A percentile compares a stretch with the other conserved stretches of the same genome.
These are phyloP conservation scores for Agonopterix subpropinquella DNA, from an alignment of 2,888 invertebrate species.

Conservation along the genomic window DNA sequence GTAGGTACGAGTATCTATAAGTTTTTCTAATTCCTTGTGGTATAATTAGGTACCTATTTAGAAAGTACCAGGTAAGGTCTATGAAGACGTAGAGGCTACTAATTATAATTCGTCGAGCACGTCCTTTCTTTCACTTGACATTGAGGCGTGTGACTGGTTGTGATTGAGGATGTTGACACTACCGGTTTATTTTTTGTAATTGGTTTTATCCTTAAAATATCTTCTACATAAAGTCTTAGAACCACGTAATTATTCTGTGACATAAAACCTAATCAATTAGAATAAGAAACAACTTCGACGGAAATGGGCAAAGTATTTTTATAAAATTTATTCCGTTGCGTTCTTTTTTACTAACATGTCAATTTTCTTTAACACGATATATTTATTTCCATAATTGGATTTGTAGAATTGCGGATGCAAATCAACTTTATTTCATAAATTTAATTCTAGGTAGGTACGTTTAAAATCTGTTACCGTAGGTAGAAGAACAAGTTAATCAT, in stretches of 20 bases:
- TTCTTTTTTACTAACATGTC: too few relatives aligned
- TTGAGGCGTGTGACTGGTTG: constrained; percentile 54
- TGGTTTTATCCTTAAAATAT: background rate
- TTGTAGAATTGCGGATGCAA: too few relatives aligned
- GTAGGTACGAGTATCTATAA: background rate
- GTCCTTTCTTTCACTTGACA: constrained; percentile 68
- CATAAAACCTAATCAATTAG: background rate
- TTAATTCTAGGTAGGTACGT: too few relatives aligned
- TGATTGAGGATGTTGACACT: constrained; percentile 51
- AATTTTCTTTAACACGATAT: too few relatives aligned
- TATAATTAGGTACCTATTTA: constrained; percentile 5
- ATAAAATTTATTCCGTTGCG: too few relatives aligned
- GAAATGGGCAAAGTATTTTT: too few relatives aligned
- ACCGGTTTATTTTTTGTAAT: constrained; percentile 6
- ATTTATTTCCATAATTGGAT: too few relatives aligned
- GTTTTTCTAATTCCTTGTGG: background rate
- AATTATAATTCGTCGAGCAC: constrained; percentile 40
- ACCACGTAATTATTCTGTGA: background rate
- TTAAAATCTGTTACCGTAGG: too few relatives aligned
- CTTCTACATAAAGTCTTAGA: background rate
- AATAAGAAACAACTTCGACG: too few relatives aligned
- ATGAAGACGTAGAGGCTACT: constrained; percentile 17
- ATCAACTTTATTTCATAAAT: too few relatives aligned
- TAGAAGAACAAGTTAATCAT: too few relatives aligned
- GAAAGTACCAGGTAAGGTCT: constrained; percentile 18